Evolutionary conservation across 2,888 invertebrate species (phyloP), one percentile per base, ranked within the genome.

Genomic region (Andrena fulva): DNA sequence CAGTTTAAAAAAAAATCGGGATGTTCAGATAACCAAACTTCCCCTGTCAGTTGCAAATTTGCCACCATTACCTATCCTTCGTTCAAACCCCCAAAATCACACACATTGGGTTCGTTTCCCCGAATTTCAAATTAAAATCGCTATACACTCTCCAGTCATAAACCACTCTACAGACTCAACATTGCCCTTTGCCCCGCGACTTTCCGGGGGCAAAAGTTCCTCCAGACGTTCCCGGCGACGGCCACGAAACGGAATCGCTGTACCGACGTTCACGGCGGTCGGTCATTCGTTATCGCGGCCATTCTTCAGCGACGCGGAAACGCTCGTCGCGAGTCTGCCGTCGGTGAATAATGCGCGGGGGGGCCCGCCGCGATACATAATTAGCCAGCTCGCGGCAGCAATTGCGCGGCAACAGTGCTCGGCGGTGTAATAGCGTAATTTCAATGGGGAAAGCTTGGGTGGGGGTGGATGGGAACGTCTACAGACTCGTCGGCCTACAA

Each of bases 231-330:
- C 27, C n/a, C 29, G 10, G 42, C 62, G 48, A 24, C 62, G 27
- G 31, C 29, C 29, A 71, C n/a, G 12, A 16, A 27, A 27, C 20
- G 29, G 29, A 31, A 48, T 70, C 48, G 29, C 24, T 20, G 24
- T 16, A 10, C 31, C 50, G 71, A 71, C 62, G 24, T 71, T 50
- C 48, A 62, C 31, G 31, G 60, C 71, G 71, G 62, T 71, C 71
- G 62, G 71, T 71, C 71, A 62, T 71, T 62, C 71, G 60, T 71
- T 71, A 71, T 60, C 71, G 31, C 48, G 48, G 8, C 7, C 29
- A 48, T 71, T 62, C 59, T 50, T 12, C n/a, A 8, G 16, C 60
- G 60, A 7, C 31, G 20, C 29, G 60, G 71, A 50, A 71, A 48
- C 71, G 60, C 60, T 35, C 59, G 60, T 29, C 12, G 42, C 12